phyloP scores from a whole-genome alignment of 2,888 invertebrate species.

The Xestia c-nigrum region DNA sequence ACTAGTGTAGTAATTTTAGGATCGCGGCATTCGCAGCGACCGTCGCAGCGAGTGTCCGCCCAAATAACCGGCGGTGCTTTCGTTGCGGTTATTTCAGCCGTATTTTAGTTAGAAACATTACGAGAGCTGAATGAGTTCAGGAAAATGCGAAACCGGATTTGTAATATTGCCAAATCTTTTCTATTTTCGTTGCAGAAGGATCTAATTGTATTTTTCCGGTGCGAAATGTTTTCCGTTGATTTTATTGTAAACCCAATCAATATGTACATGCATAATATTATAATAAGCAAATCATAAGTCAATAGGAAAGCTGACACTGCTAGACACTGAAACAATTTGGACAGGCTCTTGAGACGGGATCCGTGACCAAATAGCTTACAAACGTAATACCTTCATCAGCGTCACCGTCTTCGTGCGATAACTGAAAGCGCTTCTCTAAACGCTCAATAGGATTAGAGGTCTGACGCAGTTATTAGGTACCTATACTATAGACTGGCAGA shows the following conservation, averaged over 20 bases:
- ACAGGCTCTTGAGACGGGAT: neutral
- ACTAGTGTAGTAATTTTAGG: conserved; percentile 48
- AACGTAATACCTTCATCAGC: neutral
- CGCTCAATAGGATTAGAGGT: neutral
- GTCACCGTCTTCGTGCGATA: neutral
- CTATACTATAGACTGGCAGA: too few species aligned
- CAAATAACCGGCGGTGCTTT: conserved; percentile 26
- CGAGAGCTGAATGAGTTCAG: conserved; percentile 2
- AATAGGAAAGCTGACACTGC: neutral
- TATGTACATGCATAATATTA: neutral
- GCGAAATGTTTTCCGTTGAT: neutral
- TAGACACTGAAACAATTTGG: neutral
- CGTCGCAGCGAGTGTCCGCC: conserved; percentile 20
- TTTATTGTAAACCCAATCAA: neutral
- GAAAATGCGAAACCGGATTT: conserved; percentile 28
- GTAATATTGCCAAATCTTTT: conserved; percentile 6
- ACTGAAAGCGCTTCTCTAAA: neutral
- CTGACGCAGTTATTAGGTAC: neutral
- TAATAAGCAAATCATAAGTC: neutral
- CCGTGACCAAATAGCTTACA: neutral
- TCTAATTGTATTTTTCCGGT: neutral
- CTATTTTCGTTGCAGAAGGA: neutral
- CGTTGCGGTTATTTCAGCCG: conserved; percentile 26
- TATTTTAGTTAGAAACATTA: conserved; percentile 41
- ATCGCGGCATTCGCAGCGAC: conserved; percentile 28